Evolutionary conservation across 2,113 vertebrate genomes (phyloP).

Genomic region (Perccottus glenii): DNA sequence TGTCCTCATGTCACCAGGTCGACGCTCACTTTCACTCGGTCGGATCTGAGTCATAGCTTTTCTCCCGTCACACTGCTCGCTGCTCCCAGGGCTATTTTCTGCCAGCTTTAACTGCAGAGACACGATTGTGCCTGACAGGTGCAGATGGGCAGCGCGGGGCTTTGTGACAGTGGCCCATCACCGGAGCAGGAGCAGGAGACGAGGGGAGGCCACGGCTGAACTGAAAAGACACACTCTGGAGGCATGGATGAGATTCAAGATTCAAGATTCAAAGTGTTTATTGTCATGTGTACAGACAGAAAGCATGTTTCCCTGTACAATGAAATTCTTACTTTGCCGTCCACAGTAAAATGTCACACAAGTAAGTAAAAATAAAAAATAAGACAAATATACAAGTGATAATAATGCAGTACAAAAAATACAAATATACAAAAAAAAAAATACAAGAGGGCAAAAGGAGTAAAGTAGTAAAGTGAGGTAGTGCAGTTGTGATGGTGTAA

Average conservation of each 20-base stretch:
- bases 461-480: no score
- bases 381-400: no score
- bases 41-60: slow-evolving; percentile 12
- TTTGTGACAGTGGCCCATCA: slow-evolving; percentile 52
- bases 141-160: slow-evolving; percentile 55
- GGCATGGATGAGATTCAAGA: slow-evolving; percentile 19
- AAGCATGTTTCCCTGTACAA: no score
- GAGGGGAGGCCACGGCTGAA: neutral
- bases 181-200: neutral
- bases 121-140: slow-evolving; percentile 37
- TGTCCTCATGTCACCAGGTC: neutral
- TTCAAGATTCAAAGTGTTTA: no score
- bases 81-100: slow-evolving; percentile 62
- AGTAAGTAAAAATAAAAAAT: no score
- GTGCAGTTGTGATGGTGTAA: no score
- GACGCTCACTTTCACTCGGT: neutral
- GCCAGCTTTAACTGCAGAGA: slow-evolving; percentile 61
- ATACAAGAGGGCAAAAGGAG: no score
- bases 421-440: no score
- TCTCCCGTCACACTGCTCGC: slow-evolving; percentile 12
- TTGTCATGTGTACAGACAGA: no score
- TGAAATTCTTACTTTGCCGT: no score
- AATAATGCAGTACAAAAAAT: no score
- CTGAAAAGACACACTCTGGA: slow-evolving; percentile 14
- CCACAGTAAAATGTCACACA: no score